phyloP scores from a whole-genome alignment of 2,888 invertebrate species.

The Diaprepes abbreviatus region DNA sequence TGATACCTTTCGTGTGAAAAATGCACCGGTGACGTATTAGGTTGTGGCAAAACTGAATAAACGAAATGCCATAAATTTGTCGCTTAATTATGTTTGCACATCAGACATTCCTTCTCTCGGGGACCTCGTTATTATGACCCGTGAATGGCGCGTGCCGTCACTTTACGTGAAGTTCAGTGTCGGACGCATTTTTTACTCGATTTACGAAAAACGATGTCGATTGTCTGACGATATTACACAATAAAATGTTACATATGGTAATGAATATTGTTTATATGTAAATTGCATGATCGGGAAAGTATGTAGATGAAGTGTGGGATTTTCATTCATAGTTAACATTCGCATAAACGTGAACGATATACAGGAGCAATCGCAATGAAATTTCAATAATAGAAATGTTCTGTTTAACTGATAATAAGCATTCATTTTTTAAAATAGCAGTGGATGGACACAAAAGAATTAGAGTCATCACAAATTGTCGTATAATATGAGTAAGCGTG shows the following conservation, averaged over 20 bases:
- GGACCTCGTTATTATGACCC: constrained; percentile 38
- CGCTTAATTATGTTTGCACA: constrained; percentile 43
- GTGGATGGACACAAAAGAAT: too few relatives aligned
- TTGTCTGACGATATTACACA: constrained; percentile 38
- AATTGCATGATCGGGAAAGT: constrained; percentile 1
- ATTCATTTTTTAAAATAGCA: too few relatives aligned
- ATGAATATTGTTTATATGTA: constrained; percentile 23
- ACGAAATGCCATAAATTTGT: constrained; percentile 40
- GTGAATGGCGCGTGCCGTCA: constrained; percentile 42
- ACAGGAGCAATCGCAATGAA: too few relatives aligned
- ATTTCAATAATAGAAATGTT: too few relatives aligned
- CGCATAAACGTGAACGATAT: neutral
- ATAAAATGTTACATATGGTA: constrained; percentile 29
- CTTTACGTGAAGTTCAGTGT: constrained; percentile 42
- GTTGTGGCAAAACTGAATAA: constrained; percentile 24
- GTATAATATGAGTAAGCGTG: too few relatives aligned
- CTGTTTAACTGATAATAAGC: too few relatives aligned
- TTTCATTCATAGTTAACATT: constrained; percentile 28
- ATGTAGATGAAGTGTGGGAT: constrained; percentile 15
- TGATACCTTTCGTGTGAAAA: neutral
- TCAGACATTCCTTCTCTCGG: constrained; percentile 39
- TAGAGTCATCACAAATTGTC: too few relatives aligned
- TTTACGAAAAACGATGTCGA: constrained; percentile 28
- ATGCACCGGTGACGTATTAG: neutral
- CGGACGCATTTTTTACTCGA: constrained; percentile 37